These are phyloP conservation scores for Cordilura impudica DNA, from an alignment of 2,888 invertebrate species.

Conservation along the genomic window DNA sequence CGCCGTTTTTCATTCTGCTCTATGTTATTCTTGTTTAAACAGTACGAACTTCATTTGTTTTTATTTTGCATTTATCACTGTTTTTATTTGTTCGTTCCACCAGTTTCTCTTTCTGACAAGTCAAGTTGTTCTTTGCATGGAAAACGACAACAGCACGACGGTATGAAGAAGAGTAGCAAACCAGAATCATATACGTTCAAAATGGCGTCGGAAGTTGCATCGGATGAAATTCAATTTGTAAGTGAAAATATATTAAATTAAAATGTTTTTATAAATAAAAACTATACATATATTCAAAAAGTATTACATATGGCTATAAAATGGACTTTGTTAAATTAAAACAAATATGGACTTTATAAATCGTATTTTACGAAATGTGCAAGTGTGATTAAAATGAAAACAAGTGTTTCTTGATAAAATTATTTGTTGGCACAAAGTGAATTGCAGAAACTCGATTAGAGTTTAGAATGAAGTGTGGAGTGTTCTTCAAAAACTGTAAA, in stretches of 20 bases:
- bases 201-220: conserved; percentile 73
- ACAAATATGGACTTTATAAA: conserved; percentile 27
- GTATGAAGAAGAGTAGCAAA: conserved; percentile 52
- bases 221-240: conserved; percentile 66
- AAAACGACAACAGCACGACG: conserved; percentile 55
- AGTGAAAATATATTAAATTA: conserved; percentile 48
- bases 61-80: conserved; percentile 46
- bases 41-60: conserved; percentile 24
- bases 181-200: conserved; percentile 66
- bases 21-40: neutral
- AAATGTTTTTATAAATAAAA: conserved; percentile 7
- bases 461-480: neutral
- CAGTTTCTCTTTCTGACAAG: conserved; percentile 24
- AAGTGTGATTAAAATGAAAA: conserved; percentile 33
- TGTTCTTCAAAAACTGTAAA: conserved; percentile 20
- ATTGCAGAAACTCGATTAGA: neutral
- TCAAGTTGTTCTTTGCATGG: conserved; percentile 46
- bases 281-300: neutral
- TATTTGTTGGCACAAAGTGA: neutral
- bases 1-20: neutral
- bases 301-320: neutral
- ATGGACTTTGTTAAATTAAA: conserved; percentile 33
- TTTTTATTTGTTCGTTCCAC: neutral
- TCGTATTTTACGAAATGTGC: neutral
- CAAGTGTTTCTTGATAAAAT: conserved; percentile 53